Evolutionary conservation across 2,113 vertebrate species (phyloP).

Genomic region (Galeopterus variegatus): DNA sequence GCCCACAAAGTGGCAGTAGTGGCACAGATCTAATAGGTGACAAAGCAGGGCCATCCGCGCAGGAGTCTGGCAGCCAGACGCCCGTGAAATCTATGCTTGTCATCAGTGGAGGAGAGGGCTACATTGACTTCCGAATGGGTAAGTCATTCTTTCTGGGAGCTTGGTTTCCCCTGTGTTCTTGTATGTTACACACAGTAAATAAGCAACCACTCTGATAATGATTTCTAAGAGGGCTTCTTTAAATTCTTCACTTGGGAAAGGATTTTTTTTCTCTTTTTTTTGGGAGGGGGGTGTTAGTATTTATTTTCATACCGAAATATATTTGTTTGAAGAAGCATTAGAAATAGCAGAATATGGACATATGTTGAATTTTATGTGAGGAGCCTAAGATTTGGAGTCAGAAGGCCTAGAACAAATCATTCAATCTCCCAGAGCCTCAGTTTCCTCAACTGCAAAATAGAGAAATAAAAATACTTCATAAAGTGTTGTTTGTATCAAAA

Average conservation of each 20-base stretch:
- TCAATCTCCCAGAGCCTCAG: background rate
- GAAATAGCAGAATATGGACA: background rate
- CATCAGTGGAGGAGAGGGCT: slow-evolving; percentile 99
- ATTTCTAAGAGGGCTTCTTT: slow-evolving; percentile 1
- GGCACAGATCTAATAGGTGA: slow-evolving; percentile 89
- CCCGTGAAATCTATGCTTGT: slow-evolving; percentile 94
- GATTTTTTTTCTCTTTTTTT: background rate
- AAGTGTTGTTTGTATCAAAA: background rate
- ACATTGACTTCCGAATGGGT: slow-evolving; percentile 99
- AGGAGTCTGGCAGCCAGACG: slow-evolving; percentile 90
- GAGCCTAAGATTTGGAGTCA: background rate
- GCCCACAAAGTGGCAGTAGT: slow-evolving; percentile 85
- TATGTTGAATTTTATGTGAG: background rate
- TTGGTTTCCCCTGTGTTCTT: background rate
- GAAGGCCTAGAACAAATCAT: slow-evolving; percentile 1
- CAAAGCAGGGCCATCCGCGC: slow-evolving; percentile 84
- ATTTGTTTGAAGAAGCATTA: slow-evolving; percentile 35
- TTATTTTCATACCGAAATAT: background rate
- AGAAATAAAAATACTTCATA: slow-evolving; percentile 28
- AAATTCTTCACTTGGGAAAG: slow-evolving; percentile 17
- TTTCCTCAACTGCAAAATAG: slow-evolving; percentile 31
- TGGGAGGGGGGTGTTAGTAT: background rate
- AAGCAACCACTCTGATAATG: background rate
- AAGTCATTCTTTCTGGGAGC: slow-evolving; percentile 79
- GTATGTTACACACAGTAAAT: background rate